phyloP scores from a whole-genome alignment of 92 coral and sea anemone species.

The Pocillopora grandis region DNA sequence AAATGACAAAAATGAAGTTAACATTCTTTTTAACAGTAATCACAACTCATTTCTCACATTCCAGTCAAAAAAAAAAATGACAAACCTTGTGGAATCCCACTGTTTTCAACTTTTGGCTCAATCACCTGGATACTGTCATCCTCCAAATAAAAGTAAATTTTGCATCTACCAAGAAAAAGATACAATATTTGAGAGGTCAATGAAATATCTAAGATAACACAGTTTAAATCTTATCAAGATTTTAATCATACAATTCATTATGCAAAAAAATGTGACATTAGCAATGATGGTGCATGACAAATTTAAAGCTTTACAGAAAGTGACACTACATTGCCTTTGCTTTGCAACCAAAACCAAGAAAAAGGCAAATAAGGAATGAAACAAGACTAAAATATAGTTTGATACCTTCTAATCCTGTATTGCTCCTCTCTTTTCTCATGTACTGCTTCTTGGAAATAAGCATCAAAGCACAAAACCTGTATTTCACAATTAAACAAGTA shows the following conservation, averaged over 20 bases:
- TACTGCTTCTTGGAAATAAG: constrained; percentile 98
- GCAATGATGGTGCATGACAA: too few relatives aligned
- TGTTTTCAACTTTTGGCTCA: constrained; percentile 93
- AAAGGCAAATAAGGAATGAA: too few relatives aligned
- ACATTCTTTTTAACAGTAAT: too few relatives aligned
- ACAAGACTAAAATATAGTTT: neutral
- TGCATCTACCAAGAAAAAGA: constrained; percentile 63
- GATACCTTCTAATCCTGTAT: constrained; percentile 89
- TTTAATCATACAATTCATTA: too few relatives aligned
- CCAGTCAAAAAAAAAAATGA: neutral
- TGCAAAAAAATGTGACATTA: too few relatives aligned
- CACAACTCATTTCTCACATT: neutral
- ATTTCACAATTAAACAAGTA: neutral
- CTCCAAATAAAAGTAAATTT: constrained; percentile 94
- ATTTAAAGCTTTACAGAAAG: too few relatives aligned
- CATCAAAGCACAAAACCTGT: constrained; percentile 95
- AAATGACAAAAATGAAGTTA: neutral
- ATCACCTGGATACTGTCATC: constrained; percentile 98
- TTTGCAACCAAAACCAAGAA: too few relatives aligned
- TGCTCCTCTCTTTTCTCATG: constrained; percentile 98
- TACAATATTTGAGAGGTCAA: neutral
- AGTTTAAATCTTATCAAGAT: too few relatives aligned
- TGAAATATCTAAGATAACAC: too few relatives aligned
- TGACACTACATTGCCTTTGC: too few relatives aligned
- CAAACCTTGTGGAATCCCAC: constrained; percentile 99